These are phyloP conservation scores for Eudasyphora cyanicolor DNA, from an alignment of 2,888 invertebrate genomes.

Conservation along the genomic window DNA sequence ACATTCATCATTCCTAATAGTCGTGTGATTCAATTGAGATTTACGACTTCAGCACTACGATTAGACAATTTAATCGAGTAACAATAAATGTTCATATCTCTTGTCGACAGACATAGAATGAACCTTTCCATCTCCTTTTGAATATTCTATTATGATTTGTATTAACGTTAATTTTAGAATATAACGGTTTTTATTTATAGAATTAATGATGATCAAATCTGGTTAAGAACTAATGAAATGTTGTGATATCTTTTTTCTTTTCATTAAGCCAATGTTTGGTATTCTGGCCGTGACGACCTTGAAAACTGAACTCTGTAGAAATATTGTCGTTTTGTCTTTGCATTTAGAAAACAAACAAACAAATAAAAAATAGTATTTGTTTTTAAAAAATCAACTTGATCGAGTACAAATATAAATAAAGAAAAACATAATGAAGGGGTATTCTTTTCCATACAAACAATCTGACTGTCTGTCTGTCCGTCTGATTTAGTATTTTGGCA, in stretches of 20 bases:
- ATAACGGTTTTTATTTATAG: slow-evolving; percentile 8
- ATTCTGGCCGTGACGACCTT: slow-evolving; percentile 10
- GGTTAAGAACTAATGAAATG: slow-evolving; percentile 12
- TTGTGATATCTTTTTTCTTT: neutral
- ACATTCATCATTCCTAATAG: neutral
- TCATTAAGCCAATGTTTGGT: neutral
- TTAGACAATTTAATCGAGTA: slow-evolving; percentile 42
- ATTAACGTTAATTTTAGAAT: neutral
- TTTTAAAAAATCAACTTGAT: neutral
- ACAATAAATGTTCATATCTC: neutral
- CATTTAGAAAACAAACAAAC: neutral
- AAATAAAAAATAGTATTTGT: neutral
- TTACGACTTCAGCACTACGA: neutral
- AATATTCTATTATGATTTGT: neutral
- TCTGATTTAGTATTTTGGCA: neutral
- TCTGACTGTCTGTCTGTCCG: neutral
- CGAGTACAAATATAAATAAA: neutral
- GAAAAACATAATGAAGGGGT: neutral
- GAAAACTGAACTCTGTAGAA: slow-evolving; percentile 31
- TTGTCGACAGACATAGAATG: neutral
- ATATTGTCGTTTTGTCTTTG: slow-evolving; percentile 19
- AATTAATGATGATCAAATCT: neutral
- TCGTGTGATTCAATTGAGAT: neutral
- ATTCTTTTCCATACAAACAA: too few species aligned
- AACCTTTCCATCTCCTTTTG: neutral